Evolutionary conservation across 2,113 vertebrate species (phyloP), one percentile per base, ranked within the genome.

Genomic region (Myotis davidii): DNA sequence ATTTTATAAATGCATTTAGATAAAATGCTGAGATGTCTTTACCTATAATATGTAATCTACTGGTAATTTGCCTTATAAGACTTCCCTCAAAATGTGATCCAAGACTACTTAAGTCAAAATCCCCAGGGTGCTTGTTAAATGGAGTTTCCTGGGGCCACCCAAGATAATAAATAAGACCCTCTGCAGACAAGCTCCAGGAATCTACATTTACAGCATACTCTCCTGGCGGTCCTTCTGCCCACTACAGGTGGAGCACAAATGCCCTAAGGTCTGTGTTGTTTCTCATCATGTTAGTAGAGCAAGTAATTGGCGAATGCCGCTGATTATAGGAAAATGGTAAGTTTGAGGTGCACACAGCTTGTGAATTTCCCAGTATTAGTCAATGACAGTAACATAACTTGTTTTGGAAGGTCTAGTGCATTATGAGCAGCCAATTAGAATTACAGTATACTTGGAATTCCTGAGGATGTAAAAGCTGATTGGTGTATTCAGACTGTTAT

Each of bases 151-250:
- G 5, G 37, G 20, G 3, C 25, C 65, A 72, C 34, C 8, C 3
- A 91, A 90, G 37, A 42, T 37, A 59, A 42, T 85, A 88, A 95
- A 78, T 84, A 94, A 89, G n/a, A 94, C 20, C 18, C 37, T 79
- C 78, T 90, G 18, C 34, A 32, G 54, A 45, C 82, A 73, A 95
- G 21, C 34, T 29, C 20, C 1, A 72, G 5, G 9, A 89, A 82
- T 85, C 52, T 64, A 45, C 29, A 88, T 79, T 93, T 50, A 83
- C 94, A 76, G 16, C 34, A 64, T 42, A 29, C 9, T 48, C 20
- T 94, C 59, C 50, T 54, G 20, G 9, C 50, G 14, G 67, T 73
- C 37, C 23, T 73, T 25, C 27, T 52, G 42, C 78, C 42, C 85
- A 74, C n/a, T 56, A 48, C 84, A 74, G 54, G 37, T 67, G 77